These are phyloP conservation scores for Drosophila melanosoma DNA, from an alignment of 2,888 invertebrate species.

Conservation along the genomic window DNA sequence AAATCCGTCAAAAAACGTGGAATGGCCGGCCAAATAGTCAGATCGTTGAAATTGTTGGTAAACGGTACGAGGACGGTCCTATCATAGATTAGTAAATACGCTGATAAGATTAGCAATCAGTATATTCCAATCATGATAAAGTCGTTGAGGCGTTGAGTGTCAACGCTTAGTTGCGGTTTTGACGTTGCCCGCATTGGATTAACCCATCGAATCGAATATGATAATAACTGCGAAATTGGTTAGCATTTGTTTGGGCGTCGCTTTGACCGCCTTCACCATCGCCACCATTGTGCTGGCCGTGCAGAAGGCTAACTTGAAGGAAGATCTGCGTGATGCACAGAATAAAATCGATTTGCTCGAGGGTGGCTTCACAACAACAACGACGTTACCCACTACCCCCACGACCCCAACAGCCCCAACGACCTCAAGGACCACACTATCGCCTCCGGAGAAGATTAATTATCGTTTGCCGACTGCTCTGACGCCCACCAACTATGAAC, in stretches of 20 bases:
- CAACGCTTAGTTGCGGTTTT: conserved; percentile 61
- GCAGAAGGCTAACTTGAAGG: conserved; percentile 80
- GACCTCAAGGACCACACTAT: conserved; percentile 3
- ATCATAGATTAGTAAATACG: conserved; percentile 26
- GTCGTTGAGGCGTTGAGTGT: conserved; percentile 9
- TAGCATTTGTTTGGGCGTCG: conserved; percentile 75
- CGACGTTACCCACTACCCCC: background rate
- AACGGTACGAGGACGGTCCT: background rate
- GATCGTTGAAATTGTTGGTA: conserved; percentile 15
- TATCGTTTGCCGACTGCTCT: conserved; percentile 87
- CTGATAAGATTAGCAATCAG: conserved; percentile 73
- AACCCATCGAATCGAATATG: conserved; percentile 58
- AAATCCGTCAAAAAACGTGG: conserved; percentile 8
- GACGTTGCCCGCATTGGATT: conserved; percentile 50
- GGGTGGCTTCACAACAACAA: conserved; percentile 48
- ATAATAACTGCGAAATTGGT: conserved; percentile 80
- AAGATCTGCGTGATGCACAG: conserved; percentile 73
- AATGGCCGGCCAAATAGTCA: conserved; percentile 51
- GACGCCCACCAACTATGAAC: conserved; percentile 88
- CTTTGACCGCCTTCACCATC: conserved; percentile 85
- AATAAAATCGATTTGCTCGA: conserved; percentile 76
- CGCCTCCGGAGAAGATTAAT: conserved; percentile 66
- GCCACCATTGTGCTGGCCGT: conserved; percentile 86
- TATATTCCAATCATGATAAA: conserved; percentile 63
- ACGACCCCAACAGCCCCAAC: background rate